Evolutionary conservation across 2,113 vertebrate species (phyloP).

Genomic region (Leucosticte australis): DNA sequence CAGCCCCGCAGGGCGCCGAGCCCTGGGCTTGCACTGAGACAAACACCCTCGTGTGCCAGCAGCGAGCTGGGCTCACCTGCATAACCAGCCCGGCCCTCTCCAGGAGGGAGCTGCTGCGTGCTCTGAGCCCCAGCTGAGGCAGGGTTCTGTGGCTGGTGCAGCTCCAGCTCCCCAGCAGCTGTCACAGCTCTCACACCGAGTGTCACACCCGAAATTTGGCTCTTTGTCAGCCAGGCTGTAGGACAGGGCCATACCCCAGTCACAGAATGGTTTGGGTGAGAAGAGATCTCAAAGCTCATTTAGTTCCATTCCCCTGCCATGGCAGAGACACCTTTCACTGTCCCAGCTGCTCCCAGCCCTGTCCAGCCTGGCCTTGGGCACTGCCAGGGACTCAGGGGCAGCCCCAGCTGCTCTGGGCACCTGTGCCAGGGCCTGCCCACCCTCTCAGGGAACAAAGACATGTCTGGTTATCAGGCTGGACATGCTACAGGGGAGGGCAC

Average conservation of each 20-base stretch:
- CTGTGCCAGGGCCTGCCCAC: not conserved
- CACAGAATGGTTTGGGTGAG: not conserved
- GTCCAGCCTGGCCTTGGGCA: not conserved
- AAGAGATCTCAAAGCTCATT: not conserved
- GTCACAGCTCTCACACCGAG: not conserved
- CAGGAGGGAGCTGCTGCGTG: not conserved
- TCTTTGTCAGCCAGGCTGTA: not conserved
- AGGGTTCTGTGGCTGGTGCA: accelerated
- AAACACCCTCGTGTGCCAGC: not conserved
- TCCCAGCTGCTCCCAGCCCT: not conserved
- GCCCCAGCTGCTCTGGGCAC: not conserved
- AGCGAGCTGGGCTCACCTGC: not conserved
- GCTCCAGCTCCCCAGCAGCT: not conserved
- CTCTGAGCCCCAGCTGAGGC: not conserved
- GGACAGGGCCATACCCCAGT: not conserved
- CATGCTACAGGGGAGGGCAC: accelerated
- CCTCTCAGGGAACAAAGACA: accelerated
- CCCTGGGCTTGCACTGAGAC: not conserved
- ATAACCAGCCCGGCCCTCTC: accelerated
- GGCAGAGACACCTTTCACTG: not conserved
- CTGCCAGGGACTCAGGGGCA: not conserved
- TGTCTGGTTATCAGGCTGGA: not conserved
- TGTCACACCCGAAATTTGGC: not conserved
- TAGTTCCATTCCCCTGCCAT: not conserved
- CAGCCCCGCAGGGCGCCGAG: not conserved